Evolutionary conservation across 2,113 vertebrate species (phyloP), one percentile per base, ranked within the genome.

Genomic region (Strigops habroptila): DNA sequence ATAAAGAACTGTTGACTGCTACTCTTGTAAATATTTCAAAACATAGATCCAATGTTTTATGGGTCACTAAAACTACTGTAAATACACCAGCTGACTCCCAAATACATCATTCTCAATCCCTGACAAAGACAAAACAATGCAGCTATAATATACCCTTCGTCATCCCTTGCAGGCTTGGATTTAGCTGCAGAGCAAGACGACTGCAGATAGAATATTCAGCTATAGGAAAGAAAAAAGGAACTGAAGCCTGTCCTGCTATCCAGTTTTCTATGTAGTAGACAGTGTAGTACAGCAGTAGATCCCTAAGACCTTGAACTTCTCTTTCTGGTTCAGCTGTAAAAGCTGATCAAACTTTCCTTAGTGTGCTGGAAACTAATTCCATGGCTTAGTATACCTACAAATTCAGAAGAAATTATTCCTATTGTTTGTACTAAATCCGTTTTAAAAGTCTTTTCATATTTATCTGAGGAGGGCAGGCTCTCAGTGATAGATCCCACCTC

Each of bases 51-150:
- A 33, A 10, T 75, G 73, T 55, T 94, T 74, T 82, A 82, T 91
- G 76, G 80, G 93, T 97, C 94, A 94, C 93, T 97, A 97, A 96
- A 97, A 90, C 85, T 80, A 91, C 90, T 95, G 95, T 97, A 97
- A 96, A 97, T 97, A 97, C 85, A 96, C 91, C 77, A 71, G 89
- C 92, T 82, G 84, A 96, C 97, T 97, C 87, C 82, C 91, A 95
- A 95, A 96, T 97, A 95, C 82, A 97, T 97, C 94, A 97, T 94
- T 91, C 92, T 90, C 85, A 92, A 89, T 97, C 91, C 81, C 64
- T 6, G 1, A 82, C 55, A 73, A 94, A 97, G 93, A 93, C 89
- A 90, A 94, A 96, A 94, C 83, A 92, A 86, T 70, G 89, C 53
- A 91, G 88, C 82, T 88, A 18, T 88, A 93, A 92, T 92, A 71